Evolutionary conservation across 2,888 invertebrate genomes (phyloP).

Genomic region (Exocentrus adspersus): DNA sequence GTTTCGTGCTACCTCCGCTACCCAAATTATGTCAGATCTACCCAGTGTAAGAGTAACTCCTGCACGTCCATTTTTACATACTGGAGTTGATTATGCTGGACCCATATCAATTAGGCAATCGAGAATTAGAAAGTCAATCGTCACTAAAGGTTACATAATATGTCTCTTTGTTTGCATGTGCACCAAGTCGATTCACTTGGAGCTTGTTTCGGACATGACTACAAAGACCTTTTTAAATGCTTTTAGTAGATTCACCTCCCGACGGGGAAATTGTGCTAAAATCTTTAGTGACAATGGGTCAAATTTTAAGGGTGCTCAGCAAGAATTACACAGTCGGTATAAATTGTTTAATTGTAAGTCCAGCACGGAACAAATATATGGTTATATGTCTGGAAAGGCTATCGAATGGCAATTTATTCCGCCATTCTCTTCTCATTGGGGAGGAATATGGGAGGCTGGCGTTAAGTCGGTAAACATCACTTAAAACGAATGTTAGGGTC

Average conservation of each 20-base stretch:
- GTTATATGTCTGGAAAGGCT: background rate
- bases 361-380: background rate
- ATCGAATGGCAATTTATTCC: conserved; percentile 32
- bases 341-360: background rate
- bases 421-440: conserved; percentile 31
- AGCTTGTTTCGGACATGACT: conserved; percentile 9
- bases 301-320: conserved; percentile 15
- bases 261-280: conserved; percentile 6
- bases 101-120: background rate
- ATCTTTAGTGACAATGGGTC: conserved; percentile 16
- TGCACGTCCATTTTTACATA: conserved; percentile 1
- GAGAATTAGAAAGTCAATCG: background rate
- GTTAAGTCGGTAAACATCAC: conserved; percentile 16
- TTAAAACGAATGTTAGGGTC: conserved; percentile 16
- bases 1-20: background rate
- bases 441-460: conserved; percentile 33
- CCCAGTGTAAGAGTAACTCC: background rate
- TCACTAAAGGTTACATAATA: conserved; percentile 12
- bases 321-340: background rate
- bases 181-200: conserved; percentile 4
- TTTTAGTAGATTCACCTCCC: background rate
- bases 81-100: background rate
- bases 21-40: background rate
- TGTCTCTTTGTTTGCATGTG: conserved; percentile 1
- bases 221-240: conserved; percentile 1